Base-by-base conservation (phyloP, 92 coral and sea anemone species). In the Porites divaricata region DNA sequence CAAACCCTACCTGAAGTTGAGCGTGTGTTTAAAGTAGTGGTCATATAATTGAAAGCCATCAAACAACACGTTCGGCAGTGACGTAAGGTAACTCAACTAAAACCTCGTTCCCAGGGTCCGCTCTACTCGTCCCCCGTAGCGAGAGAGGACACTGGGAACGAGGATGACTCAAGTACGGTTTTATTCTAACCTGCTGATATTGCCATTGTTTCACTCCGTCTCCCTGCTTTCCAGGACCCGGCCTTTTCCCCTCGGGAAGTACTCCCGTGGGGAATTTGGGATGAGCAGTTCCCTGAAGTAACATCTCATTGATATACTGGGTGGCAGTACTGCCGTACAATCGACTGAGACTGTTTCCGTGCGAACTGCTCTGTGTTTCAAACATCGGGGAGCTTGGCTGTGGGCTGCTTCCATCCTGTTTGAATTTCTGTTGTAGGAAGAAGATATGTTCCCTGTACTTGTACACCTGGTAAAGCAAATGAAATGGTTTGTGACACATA, bases 391-490 rank as follows among this genome's bases (percentile, higher is more conserved):
- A 87, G 59, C 91, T 87, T 1, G 89, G 87, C 2, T 93, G 45
- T 6, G 45, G 91, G 22, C 84, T 53, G 23, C 78, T 74, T 53
- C 88, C 91, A 23, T 94, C 98, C 80, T 88, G 98, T 54, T 93
- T 91, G 70, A 88, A 85, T 57, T 94, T 90, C 87, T 96, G 98
- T 85, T 96, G 99, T 14, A 96, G 87, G 90, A 88, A 96, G 84
- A 63, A 96, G 84, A 96, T 96, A 85, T 96, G 99, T 53, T 96
- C 99, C 1, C 99, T 95, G 75, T 96, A 96, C 70, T 96, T 96
- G 95, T 96, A 96, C 35, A 96, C 99, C 99, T 96, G 81, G 9
- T n/a, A 23, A 67, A 2, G 50, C 26, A 74, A 63, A 20, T 17
- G 21, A 49, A 20, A 83, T 19, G 17, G 26, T n/a, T 50, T 51